Evolutionary conservation across 2,113 vertebrate genomes (phyloP).

Genomic region (Mesitornis unicolor): DNA sequence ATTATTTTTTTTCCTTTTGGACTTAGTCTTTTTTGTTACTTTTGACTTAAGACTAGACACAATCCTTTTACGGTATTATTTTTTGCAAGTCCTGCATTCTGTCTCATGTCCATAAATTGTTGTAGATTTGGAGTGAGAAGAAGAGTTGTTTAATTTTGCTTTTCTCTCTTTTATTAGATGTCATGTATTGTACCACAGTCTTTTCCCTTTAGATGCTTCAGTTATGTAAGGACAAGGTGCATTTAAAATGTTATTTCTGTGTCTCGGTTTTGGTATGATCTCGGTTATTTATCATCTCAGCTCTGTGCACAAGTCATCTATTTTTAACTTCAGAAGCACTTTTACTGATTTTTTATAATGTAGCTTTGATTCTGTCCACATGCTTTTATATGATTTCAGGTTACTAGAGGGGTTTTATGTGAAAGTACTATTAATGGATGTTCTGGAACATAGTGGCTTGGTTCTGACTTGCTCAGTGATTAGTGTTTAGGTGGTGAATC

Average conservation of each 20-base stretch:
- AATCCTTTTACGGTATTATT: background rate
- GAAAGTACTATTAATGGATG: background rate
- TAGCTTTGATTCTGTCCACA: background rate
- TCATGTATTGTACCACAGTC: background rate
- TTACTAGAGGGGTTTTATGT: background rate
- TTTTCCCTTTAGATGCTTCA: slow-evolving; percentile 9
- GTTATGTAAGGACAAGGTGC: background rate
- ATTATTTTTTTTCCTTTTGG: background rate
- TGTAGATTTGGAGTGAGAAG: background rate
- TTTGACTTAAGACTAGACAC: background rate
- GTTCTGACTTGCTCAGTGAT: background rate
- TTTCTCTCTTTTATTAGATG: background rate
- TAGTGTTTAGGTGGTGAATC: background rate
- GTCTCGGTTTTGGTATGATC: background rate
- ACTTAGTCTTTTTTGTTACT: background rate
- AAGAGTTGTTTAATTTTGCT: background rate
- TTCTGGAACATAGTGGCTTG: background rate
- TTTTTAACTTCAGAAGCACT: slow-evolving; percentile 15
- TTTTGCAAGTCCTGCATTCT: background rate
- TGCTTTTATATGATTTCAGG: background rate
- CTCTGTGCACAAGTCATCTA: background rate
- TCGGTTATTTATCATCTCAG: background rate
- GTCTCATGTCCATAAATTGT: background rate
- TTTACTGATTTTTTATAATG: background rate
- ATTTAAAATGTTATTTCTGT: background rate